Evolutionary conservation across 1,140 invertebrate genomes (phyloP).

Genomic region (Drosophila pseudoananassae): DNA sequence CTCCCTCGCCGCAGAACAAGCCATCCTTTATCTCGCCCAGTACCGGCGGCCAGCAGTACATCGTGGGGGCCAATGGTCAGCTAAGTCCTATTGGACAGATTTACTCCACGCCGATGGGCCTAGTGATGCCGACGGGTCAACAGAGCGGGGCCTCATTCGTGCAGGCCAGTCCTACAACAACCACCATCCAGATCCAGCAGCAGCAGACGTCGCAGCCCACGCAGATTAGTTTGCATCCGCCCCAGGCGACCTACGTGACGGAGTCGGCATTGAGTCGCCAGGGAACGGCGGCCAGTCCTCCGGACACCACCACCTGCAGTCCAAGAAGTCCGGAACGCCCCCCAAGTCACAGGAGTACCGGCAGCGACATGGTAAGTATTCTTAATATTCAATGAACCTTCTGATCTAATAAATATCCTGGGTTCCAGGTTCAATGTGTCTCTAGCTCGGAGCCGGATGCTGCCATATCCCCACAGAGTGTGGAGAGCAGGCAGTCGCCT

Average conservation of each 20-base stretch:
- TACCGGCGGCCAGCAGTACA: slow-evolving; percentile 88
- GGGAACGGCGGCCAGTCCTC: slow-evolving; percentile 85
- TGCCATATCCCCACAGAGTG: slow-evolving; percentile 82
- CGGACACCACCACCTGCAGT: slow-evolving; percentile 92
- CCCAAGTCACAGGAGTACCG: slow-evolving; percentile 78
- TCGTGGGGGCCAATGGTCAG: slow-evolving; percentile 88
- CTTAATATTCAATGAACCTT: not conserved
- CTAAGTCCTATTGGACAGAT: slow-evolving; percentile 89
- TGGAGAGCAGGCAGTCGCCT: slow-evolving; percentile 77
- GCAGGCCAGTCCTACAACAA: slow-evolving; percentile 85
- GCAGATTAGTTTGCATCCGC: slow-evolving; percentile 53
- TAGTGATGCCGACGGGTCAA: slow-evolving; percentile 86
- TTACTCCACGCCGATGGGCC: slow-evolving; percentile 91
- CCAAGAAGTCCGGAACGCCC: slow-evolving; percentile 85
- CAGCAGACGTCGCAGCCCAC: slow-evolving; percentile 50
- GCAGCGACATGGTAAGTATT: slow-evolving; percentile 80
- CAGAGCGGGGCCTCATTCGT: slow-evolving; percentile 86
- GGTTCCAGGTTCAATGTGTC: slow-evolving; percentile 91
- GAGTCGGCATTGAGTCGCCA: slow-evolving; percentile 72
- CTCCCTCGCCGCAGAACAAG: slow-evolving; percentile 90
- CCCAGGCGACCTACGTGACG: slow-evolving; percentile 68
- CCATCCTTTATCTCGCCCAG: slow-evolving; percentile 91
- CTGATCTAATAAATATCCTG: not conserved
- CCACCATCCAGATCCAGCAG: slow-evolving; percentile 85
- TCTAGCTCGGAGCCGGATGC: slow-evolving; percentile 92